Evolutionary conservation across 23 tunicate species (phyloP), one percentile per base, ranked within the genome.

Genomic region (Oikopleura vanhoeffeni): DNA sequence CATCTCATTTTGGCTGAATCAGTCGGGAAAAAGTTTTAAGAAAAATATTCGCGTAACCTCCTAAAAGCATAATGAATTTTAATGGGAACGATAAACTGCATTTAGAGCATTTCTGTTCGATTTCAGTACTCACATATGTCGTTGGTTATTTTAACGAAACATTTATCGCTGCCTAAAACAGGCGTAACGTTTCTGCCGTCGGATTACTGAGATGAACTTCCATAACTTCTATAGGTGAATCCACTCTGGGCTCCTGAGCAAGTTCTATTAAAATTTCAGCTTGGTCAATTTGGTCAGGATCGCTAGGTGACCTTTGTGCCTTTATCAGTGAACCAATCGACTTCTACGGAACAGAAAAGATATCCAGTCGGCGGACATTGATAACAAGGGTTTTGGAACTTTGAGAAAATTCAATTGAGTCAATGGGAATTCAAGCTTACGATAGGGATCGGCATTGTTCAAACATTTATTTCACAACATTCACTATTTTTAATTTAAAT

Each of bases 121-220:
- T n/a, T n/a, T n/a, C n/a, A n/a, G n/a, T n/a, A 71, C 79, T 71
- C 32, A 71, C 79, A 71, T 18, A 71, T 30, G 35, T 71, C 79
- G 32, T 71, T 71, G 34, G 32, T 13, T 33, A 71, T 71, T 71
- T 71, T 71, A 3, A 71, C 79, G 32, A 71, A 71, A 30, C 79
- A 71, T 71, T 71, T 71, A 38, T 71, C 35, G 2, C 4, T 32
- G 2, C 79, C 79, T 2, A 71, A 24, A 2, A 13, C 35, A 13
- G 79, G 79, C 32, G 79, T 71, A n/a, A n/a, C 34, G 35, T 30
- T 71, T 71, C 38, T 71, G 79, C 27, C 27, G 79, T 71, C 32
- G 79, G 79, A 71, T 71, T 71, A 3, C 36, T 30, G 36, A 71
- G 32, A 71, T 18, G 27, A 71, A 71, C 38, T 71, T 71, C 79